Evolutionary conservation across 2,888 invertebrate species (phyloP).

Genomic region (Deilephila elpenor): DNA sequence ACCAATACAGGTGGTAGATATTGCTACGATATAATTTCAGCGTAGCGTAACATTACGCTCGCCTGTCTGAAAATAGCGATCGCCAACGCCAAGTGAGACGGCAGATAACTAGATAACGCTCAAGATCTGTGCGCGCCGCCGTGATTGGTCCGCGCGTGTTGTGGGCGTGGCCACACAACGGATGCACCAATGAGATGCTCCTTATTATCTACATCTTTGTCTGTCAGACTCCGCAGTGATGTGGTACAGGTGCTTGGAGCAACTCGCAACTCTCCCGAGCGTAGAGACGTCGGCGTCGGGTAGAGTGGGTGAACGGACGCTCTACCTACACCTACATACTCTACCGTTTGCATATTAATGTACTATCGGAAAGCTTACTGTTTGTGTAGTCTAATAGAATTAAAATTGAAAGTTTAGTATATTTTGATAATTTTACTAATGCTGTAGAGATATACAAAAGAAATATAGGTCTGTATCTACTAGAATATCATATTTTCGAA

Average conservation of each 20-base stretch:
- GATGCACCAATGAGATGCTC: slow-evolving; percentile 86
- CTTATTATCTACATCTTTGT: slow-evolving; percentile 84
- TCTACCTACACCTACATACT: not conserved
- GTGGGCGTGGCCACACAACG: slow-evolving; percentile 79
- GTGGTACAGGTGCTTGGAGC: slow-evolving; percentile 58
- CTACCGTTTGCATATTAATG: slow-evolving; percentile 7
- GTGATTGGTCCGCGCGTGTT: slow-evolving; percentile 70
- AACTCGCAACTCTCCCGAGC: not conserved
- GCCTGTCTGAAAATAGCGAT: slow-evolving; percentile 72
- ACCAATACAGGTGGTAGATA: slow-evolving; percentile 25
- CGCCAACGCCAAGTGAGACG: slow-evolving; percentile 76
- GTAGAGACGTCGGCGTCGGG: slow-evolving; percentile 18
- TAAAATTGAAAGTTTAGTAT: no score
- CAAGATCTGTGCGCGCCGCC: slow-evolving; percentile 82
- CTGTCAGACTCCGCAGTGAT: slow-evolving; percentile 79
- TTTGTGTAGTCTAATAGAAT: no score
- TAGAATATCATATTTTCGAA: no score
- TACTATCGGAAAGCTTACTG: no score
- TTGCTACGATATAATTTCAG: slow-evolving; percentile 39
- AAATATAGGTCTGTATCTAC: no score
- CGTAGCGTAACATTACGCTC: slow-evolving; percentile 38
- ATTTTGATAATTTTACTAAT: no score
- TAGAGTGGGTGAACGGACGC: slow-evolving; percentile 21
- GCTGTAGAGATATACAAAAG: no score
- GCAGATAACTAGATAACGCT: slow-evolving; percentile 84